Percentiles rank a stretch among this genome's conserved stretches.
Evolutionary conservation across 2,797 vertebrate genomes (phyloP).

Genomic region (Melanotaenia parkinsoni): DNA sequence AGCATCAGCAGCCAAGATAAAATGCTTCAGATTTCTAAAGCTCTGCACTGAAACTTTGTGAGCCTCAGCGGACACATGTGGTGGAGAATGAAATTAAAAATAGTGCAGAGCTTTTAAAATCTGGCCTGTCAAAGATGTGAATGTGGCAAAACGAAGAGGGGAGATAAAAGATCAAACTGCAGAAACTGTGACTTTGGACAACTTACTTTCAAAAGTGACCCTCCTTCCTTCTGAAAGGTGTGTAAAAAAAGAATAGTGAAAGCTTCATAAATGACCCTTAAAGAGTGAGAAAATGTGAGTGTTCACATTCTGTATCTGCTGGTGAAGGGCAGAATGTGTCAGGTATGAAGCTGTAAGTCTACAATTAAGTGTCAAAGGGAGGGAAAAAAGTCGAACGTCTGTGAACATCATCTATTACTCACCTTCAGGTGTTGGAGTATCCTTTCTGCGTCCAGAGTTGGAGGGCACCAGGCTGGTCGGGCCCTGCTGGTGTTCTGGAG

Average conservation of each 20-base stretch:
- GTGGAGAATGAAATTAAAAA: conserved; percentile 38
- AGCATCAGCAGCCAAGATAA: conserved; percentile 70
- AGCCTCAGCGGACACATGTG: conserved; percentile 37
- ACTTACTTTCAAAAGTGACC: conserved; percentile 90
- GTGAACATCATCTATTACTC: conserved; percentile 42
- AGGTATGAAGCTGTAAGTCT: conserved; percentile 11
- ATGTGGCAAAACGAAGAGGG: conserved; percentile 61
- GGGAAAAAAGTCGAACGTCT: background rate
- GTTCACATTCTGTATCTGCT: conserved; percentile 16
- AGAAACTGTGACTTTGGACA: conserved; percentile 62
- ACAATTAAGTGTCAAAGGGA: conserved; percentile 16
- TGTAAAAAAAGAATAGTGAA: conserved; percentile 80
- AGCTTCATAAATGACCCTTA: conserved; percentile 55
- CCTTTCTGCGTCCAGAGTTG: conserved; percentile 92
- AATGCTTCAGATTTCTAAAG: conserved; percentile 83
- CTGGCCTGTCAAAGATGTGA: conserved; percentile 69
- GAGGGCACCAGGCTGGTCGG: conserved; percentile 88
- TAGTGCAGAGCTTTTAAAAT: conserved; percentile 82
- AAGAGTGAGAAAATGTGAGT: conserved; percentile 22
- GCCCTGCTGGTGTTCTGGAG: conserved; percentile 95
- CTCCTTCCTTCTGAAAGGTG: conserved; percentile 86
- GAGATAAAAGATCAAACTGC: conserved; percentile 62
- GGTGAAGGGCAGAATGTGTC: conserved; percentile 15
- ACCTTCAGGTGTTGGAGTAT: conserved; percentile 93
- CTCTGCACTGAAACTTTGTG: conserved; percentile 69